Base-by-base conservation (phyloP, 2,113 vertebrate genomes). In the Chloropsis cyanopogon region DNA sequence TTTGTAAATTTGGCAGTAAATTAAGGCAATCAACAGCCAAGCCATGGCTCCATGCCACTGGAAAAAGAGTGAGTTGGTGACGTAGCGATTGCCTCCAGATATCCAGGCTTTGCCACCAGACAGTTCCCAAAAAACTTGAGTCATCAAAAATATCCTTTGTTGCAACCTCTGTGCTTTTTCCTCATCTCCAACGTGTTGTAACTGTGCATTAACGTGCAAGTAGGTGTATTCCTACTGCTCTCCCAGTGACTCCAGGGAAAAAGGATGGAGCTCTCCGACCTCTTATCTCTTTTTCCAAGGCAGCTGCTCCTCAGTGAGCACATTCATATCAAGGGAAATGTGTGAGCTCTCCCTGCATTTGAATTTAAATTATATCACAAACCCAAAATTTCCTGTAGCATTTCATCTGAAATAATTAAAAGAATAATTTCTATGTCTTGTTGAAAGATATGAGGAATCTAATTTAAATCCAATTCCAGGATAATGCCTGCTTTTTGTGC, bases 11-110 rank as follows among this genome's bases (percentile, higher is more conserved):
- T 3, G 2, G 24, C n/a, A 80, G 64, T 49, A 52, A 66, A 49
- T 46, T 24, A 60, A 86, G 52, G 25, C 50, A 77, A 1, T 73
- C 60, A 53, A 5, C 33, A 60, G 11, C 31, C 25, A 88, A 19
- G 19, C 50, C 52, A 9, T 37, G 69, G 42, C 79, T 87, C 59
- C 44, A 8, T 23, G 37, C 29, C 37, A 8, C 1, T 39, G 82
- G 56, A 70, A 78, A 60, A 50, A 6, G 14, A 42, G 11, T 3
- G 35, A 69, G 10, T 6, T 52, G 39, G 25, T 81, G 66, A 71
- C 1, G 0, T 8, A 19, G 25, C 1, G 6, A 13, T 22, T 41
- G n/a, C 44, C 31, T 79, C 6, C 4, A 54, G 10, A 25, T 1
- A 3, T 10, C 15, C 14, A n/a, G 31, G 42, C 41, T 78, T 65